These are phyloP conservation scores for Arctopsyche grandis DNA, from an alignment of 1,140 invertebrate genomes.

Conservation along the genomic window DNA sequence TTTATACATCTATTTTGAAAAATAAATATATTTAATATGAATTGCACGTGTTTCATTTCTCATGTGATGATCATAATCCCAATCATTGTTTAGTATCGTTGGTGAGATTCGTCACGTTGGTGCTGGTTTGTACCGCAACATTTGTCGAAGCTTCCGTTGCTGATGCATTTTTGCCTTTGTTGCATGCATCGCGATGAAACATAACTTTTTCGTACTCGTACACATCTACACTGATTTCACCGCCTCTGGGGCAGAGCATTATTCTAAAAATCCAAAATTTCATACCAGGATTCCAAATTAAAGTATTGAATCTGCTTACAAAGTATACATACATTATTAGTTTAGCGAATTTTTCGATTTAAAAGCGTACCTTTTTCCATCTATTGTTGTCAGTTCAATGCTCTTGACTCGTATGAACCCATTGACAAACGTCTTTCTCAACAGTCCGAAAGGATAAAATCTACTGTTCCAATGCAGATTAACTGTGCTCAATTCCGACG, in stretches of 20 bases:
- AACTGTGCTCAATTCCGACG: slow-evolving; percentile 32
- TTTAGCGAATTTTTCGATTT: too few species aligned
- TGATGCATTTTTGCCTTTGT: not conserved
- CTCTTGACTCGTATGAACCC: slow-evolving; percentile 32
- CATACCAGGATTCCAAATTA: too few species aligned
- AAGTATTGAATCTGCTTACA: too few species aligned
- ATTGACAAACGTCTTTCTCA: slow-evolving; percentile 39
- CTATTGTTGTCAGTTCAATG: slow-evolving; percentile 36
- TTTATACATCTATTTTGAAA: too few species aligned
- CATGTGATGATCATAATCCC: too few species aligned
- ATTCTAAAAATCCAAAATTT: slow-evolving; percentile 44
- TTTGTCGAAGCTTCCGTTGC: not conserved
- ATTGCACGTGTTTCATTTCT: too few species aligned
- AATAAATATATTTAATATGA: too few species aligned
- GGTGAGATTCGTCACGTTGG: too few species aligned
- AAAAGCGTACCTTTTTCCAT: slow-evolving; percentile 45
- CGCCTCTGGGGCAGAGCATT: slow-evolving; percentile 38
- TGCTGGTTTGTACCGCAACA: not conserved
- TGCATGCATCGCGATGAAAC: slow-evolving; percentile 40
- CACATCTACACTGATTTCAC: slow-evolving; percentile 6
- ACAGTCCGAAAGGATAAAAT: slow-evolving; percentile 42
- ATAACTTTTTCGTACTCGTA: slow-evolving; percentile 44
- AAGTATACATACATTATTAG: too few species aligned
- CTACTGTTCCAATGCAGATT: slow-evolving; percentile 46
- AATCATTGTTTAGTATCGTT: too few species aligned